These are phyloP conservation scores for Sphaerophoria taeniata DNA, from an alignment of 2,888 invertebrate species.

Conservation along the genomic window DNA sequence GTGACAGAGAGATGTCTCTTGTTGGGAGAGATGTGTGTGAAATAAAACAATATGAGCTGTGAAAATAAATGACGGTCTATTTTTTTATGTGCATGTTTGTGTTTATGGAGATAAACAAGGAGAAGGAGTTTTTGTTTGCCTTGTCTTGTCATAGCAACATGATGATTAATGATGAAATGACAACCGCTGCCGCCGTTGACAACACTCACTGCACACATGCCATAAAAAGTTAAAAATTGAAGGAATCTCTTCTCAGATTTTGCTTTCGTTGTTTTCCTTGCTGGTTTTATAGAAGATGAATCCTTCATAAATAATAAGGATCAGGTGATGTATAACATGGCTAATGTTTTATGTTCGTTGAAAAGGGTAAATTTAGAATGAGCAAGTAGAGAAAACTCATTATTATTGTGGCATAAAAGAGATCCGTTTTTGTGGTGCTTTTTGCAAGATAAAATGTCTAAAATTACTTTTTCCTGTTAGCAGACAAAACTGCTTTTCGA, in stretches of 20 bases:
- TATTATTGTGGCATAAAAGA: background rate
- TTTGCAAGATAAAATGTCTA: background rate
- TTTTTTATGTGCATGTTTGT: background rate
- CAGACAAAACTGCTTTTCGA: background rate
- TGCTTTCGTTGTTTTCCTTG: background rate
- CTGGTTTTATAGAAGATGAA: background rate
- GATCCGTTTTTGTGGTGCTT: background rate
- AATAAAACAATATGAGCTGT: slow-evolving; percentile 25
- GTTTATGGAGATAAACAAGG: background rate
- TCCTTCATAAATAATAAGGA: background rate
- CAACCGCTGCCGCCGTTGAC: background rate
- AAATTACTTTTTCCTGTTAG: background rate
- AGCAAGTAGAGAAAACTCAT: background rate
- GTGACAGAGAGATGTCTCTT: background rate
- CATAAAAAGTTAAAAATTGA: background rate
- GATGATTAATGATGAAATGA: slow-evolving; percentile 25
- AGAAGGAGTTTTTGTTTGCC: background rate
- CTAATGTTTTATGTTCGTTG: background rate
- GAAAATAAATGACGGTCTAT: slow-evolving; percentile 11
- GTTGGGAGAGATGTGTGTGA: background rate
- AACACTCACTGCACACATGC: background rate
- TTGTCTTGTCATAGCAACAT: background rate
- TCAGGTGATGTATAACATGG: background rate
- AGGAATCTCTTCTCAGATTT: slow-evolving; percentile 2
- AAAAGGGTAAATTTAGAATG: background rate